Percentiles rank a stretch among this genome's conserved stretches.
Conservation (phyloP, 2,888 invertebrate genomes). For the Lithophane ornitopus region DNA sequence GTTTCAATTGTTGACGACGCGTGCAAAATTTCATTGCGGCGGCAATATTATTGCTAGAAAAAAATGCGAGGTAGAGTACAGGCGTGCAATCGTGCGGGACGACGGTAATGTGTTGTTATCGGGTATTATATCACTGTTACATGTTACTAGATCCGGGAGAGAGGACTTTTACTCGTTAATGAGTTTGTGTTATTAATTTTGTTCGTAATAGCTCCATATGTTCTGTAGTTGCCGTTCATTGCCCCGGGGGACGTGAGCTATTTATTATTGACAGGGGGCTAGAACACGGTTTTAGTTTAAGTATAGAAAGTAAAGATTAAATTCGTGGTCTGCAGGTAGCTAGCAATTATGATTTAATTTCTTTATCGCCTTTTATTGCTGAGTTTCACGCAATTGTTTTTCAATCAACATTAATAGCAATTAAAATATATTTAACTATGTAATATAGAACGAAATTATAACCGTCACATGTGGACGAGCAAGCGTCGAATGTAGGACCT, state of each 20-base stretch:
- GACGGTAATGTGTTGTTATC: slow-evolving; percentile 65
- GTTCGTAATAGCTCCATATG: slow-evolving; percentile 33
- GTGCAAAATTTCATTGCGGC: slow-evolving; percentile 60
- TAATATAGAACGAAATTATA: background rate
- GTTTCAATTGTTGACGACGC: slow-evolving; percentile 59
- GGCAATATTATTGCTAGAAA: slow-evolving; percentile 36
- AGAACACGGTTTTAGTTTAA: background rate
- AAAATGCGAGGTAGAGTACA: slow-evolving; percentile 41
- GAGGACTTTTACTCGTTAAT: slow-evolving; percentile 60
- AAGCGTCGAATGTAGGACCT: background rate
- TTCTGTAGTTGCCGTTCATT: slow-evolving; percentile 41
- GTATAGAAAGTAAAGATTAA: background rate
- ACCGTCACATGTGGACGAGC: slow-evolving; percentile 21
- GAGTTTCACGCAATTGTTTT: slow-evolving; percentile 7
- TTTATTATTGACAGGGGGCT: slow-evolving; percentile 12
- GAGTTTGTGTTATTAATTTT: slow-evolving; percentile 47
- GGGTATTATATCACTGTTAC: slow-evolving; percentile 67
- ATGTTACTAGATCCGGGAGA: slow-evolving; percentile 72
- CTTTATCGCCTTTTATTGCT: background rate
- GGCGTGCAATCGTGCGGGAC: slow-evolving; percentile 75
- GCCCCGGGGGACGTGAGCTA: slow-evolving; percentile 26
- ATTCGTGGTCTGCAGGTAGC: background rate
- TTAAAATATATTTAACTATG: slow-evolving; percentile 1
- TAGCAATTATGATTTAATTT: background rate
- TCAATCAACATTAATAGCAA: background rate